Evolutionary conservation across 2,113 vertebrate species (phyloP).

Genomic region (Campylorhamphus procurvoides): DNA sequence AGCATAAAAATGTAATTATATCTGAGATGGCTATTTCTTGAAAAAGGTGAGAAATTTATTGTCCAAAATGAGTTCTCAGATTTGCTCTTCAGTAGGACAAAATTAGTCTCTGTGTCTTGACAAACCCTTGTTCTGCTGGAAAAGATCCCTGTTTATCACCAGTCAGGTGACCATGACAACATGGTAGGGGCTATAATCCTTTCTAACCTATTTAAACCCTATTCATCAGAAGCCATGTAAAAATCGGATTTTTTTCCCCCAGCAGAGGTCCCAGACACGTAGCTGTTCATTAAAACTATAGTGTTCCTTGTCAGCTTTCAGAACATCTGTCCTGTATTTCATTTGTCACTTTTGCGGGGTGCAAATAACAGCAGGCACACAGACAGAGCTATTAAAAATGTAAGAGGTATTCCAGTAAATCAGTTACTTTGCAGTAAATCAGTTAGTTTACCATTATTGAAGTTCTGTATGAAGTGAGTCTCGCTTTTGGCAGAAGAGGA

Average conservation of each 20-base stretch:
- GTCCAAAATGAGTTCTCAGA: neutral
- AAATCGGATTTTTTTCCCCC: neutral
- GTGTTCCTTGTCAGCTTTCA: conserved; percentile 11
- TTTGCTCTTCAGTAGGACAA: neutral
- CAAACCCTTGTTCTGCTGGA: neutral
- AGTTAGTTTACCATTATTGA: conserved; percentile 63
- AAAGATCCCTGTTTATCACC: neutral
- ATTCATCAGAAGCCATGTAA: neutral
- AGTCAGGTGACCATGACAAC: neutral
- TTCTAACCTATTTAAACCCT: neutral
- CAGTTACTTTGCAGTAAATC: conserved; percentile 65
- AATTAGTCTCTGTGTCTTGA: neutral
- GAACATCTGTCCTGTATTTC: conserved; percentile 44
- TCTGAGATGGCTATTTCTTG: neutral
- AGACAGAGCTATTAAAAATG: conserved; percentile 67
- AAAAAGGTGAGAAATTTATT: neutral
- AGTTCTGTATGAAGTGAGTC: conserved; percentile 21
- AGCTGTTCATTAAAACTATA: neutral
- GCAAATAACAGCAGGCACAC: conserved; percentile 49
- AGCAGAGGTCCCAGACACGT: neutral
- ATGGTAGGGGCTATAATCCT: neutral
- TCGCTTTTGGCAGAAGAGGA: conserved; percentile 41
- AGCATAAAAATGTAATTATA: neutral
- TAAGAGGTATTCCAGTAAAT: conserved; percentile 61
- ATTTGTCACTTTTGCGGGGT: conserved; percentile 15